These are phyloP conservation scores for Sinella curviseta DNA, from an alignment of 1,140 invertebrate genomes.

Conservation along the genomic window DNA sequence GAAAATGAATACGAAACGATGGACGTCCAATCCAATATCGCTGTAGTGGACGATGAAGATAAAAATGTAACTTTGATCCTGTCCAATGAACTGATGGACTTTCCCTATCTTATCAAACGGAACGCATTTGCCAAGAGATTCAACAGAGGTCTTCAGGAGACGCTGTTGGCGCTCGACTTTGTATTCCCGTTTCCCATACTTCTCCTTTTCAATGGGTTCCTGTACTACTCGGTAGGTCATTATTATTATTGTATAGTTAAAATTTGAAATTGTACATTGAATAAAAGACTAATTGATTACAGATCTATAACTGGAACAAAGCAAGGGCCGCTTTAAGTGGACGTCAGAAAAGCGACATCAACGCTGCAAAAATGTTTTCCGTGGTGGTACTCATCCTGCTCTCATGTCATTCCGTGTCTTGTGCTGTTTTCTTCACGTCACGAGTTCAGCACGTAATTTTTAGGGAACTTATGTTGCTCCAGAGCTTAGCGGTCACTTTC, in stretches of 20 bases:
- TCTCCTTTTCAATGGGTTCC: background rate
- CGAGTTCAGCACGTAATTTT: background rate
- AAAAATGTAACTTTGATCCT: background rate
- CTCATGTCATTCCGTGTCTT: background rate
- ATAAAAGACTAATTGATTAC: background rate
- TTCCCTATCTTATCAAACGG: background rate
- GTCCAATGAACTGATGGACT: background rate
- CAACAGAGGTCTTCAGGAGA: background rate
- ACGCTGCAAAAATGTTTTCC: background rate
- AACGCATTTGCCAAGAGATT: background rate
- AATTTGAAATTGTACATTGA: background rate
- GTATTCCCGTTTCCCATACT: background rate
- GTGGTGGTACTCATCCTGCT: background rate
- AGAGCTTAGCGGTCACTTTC: background rate
- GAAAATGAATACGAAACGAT: background rate
- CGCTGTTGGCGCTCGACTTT: background rate
- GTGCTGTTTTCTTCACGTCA: background rate
- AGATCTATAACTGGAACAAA: conserved; percentile 8
- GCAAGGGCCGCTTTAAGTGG: background rate
- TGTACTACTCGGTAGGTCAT: background rate
- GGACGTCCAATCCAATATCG: background rate
- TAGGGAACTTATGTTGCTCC: background rate
- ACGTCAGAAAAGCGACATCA: background rate
- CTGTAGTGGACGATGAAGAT: background rate
- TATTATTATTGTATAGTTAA: too few relatives aligned